phyloP scores from a whole-genome alignment of 1,140 invertebrate genomes.

The Psix sp. region DNA sequence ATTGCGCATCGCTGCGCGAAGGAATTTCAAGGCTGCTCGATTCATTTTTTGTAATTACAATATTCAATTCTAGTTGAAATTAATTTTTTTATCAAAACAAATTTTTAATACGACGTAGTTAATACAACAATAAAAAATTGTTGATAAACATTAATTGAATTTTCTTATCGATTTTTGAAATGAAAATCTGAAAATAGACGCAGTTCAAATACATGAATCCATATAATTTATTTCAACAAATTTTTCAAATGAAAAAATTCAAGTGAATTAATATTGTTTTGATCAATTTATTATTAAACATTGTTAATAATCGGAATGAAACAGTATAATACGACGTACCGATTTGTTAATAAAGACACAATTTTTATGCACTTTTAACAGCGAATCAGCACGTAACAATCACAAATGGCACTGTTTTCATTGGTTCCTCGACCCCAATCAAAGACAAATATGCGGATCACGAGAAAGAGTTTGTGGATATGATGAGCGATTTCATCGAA shows the following conservation, averaged over 20 bases:
- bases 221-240: too few relatives aligned
- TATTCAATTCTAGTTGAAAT: conserved; percentile 1
- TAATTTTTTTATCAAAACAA: neutral
- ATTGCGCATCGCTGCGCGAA: conserved; percentile 22
- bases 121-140: too few relatives aligned
- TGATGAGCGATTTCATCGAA: conserved; percentile 74
- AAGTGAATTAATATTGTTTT: too few relatives aligned
- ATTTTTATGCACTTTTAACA: conserved; percentile 71
- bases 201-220: too few relatives aligned
- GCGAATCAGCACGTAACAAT: conserved; percentile 75
- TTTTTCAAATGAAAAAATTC: too few relatives aligned
- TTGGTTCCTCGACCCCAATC: conserved; percentile 76
- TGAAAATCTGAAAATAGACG: too few relatives aligned
- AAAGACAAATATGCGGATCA: conserved; percentile 76
- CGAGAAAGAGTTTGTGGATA: conserved; percentile 75
- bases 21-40: conserved; percentile 34
- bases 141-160: too few relatives aligned
- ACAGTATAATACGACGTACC: too few relatives aligned
- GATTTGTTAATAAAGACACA: conserved; percentile 31
- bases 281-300: too few relatives aligned
- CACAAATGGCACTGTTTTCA: conserved; percentile 76
- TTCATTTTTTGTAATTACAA: neutral
- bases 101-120: too few relatives aligned
- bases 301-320: too few relatives aligned
- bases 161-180: too few relatives aligned